Evolutionary conservation across 2,797 vertebrate genomes (phyloP), one percentile per base, ranked within the genome.

Genomic region (Nasua narica): DNA sequence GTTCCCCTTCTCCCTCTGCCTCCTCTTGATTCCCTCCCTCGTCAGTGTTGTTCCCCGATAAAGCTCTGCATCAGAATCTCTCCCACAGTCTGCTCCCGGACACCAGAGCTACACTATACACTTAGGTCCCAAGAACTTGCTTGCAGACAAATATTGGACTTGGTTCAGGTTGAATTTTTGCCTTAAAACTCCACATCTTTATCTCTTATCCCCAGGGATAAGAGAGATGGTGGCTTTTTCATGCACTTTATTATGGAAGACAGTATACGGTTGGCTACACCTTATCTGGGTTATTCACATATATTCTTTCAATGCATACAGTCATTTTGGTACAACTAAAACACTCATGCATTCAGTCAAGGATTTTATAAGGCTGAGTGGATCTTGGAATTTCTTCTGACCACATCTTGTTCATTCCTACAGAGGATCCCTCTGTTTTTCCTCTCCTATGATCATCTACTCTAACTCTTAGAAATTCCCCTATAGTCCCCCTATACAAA

Each of bases 41-140:
- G 58, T 54, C 74, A n/a, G 43, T 14, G 6, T 19, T 58, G 29
- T 79, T 56, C 50, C 65, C 70, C 18, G 19, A 7, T 19, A 35
- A 67, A 87, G 35, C 69, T 16, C 3, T 7, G 3, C 54, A 19
- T 14, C 10, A 0, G 50, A n/a, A 50, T 58, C 48, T 90, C 25
- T 62, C 62, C 58, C 14, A 29, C 23, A 67, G 27, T 46, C 56
- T 50, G 19, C 67, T 95, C 65, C 32, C 54, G 19, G 60, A 60
- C n/a, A 46, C 1, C 0, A 0, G 3, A n/a, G 18, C n/a, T 48
- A 2, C 5, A 37, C 15, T 15, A 60, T 5, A n/a, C 3, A 46
- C 48, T 70, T 43, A 19, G 9, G 16, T 56, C 27, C 40, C 18
- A 40, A 78, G 48, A 65, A 46, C 23, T 83, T 82, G 32, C 19